Percentiles rank a stretch among this genome's conserved stretches.
Evolutionary conservation across 1,140 invertebrate genomes (phyloP).

Genomic region (Thereuonema tuberculata): DNA sequence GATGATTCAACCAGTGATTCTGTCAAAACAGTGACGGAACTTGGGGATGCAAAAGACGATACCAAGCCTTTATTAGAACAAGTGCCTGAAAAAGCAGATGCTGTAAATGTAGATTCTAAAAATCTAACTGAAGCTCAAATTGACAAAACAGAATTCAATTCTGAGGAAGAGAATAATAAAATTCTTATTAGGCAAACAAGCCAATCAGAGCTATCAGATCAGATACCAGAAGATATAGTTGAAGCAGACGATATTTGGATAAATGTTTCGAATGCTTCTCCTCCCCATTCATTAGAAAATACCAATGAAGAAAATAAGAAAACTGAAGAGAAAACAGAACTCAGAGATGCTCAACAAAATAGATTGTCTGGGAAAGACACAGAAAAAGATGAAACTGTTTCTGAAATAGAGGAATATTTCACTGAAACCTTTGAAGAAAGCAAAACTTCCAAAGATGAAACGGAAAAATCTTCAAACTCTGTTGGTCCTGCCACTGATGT

Average conservation of each 20-base stretch:
- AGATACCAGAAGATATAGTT: no score
- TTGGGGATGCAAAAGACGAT: no score
- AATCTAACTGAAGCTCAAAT: not conserved
- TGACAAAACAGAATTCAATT: not conserved
- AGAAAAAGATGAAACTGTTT: not conserved
- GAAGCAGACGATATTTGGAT: no score
- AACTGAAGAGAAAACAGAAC: not conserved
- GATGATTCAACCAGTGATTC: constrained; percentile 3
- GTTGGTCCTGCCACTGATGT: no score
- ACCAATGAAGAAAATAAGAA: not conserved
- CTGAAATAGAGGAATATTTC: not conserved
- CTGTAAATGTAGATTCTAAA: no score
- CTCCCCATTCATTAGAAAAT: not conserved
- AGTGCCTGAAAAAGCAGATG: no score
- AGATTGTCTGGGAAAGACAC: not conserved
- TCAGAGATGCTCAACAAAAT: no score
- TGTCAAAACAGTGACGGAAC: constrained; percentile 2
- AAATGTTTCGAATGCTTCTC: no score
- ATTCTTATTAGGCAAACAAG: no score
- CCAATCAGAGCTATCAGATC: no score
- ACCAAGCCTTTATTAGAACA: no score
- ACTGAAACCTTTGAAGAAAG: not conserved
- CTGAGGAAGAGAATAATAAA: not conserved
- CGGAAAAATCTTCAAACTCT: no score
- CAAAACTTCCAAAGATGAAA: not conserved